A percentile compares a stretch with the other conserved stretches of the same genome.
phyloP scores from a whole-genome alignment of 2,797 vertebrate species.

The Gymnoscopelus braueri region DNA sequence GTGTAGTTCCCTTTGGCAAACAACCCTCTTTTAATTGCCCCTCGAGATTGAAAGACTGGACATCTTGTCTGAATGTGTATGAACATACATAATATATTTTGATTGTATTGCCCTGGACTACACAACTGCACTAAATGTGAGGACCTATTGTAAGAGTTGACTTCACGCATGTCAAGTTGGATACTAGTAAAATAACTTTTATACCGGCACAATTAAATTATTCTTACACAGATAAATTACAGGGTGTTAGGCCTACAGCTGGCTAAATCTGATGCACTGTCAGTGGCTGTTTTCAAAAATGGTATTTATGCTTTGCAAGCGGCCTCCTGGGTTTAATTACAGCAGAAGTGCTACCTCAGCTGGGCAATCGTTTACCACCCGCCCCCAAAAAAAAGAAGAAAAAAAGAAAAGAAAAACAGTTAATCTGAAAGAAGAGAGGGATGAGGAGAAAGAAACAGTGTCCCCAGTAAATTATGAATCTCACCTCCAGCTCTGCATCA shows the following conservation, averaged over 20 bases:
- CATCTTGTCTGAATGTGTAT: no score
- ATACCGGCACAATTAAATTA: conserved; percentile 10
- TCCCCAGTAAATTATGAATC: conserved; percentile 45
- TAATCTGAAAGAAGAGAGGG: conserved; percentile 7
- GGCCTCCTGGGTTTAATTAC: conserved; percentile 35
- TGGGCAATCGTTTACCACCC: conserved; percentile 25
- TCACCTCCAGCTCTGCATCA: conserved; percentile 39
- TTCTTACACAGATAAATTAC: conserved; percentile 14
- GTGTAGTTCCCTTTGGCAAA: no score
- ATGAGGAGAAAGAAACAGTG: conserved; percentile 10
- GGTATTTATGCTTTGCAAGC: conserved; percentile 35
- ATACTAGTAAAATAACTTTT: conserved; percentile 13
- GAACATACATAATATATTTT: no score
- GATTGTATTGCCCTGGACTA: no score
- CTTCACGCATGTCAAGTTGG: no score
- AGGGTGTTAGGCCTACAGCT: background rate
- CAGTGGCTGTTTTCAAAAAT: conserved; percentile 10
- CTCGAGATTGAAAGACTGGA: no score
- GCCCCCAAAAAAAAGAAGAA: background rate
- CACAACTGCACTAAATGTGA: no score
- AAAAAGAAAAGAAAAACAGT: conserved; percentile 17
- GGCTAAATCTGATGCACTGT: no score
- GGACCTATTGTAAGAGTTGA: no score
- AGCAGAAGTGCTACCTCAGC: conserved; percentile 46
- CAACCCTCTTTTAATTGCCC: no score